Percentiles rank a stretch among this genome's conserved stretches.
Conservation (phyloP, 37 sponge, comb jelly and placozoan genomes). For the Beroe forskalii region DNA sequence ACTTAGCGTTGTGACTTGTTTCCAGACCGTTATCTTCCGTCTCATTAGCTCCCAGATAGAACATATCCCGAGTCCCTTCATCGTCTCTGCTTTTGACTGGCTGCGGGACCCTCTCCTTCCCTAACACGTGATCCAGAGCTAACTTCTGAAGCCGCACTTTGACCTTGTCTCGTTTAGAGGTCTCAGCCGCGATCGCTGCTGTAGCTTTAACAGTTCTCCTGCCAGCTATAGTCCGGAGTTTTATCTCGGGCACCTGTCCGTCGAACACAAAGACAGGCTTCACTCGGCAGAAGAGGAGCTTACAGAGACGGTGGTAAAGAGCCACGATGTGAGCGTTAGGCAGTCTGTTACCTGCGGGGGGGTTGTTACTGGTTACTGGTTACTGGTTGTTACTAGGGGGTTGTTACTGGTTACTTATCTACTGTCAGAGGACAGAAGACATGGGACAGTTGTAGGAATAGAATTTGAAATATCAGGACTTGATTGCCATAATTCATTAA, state of each 20-base stretch:
- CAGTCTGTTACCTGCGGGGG: slow-evolving; percentile 55
- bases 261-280: slow-evolving; percentile 98
- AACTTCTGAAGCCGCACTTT: neutral
- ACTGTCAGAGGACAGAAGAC: too few species aligned
- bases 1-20: too few species aligned
- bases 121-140: slow-evolving; percentile 37
- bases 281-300: slow-evolving; percentile 87
- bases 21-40: too few species aligned
- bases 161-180: neutral
- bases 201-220: neutral
- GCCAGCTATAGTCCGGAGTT: slow-evolving; percentile 79
- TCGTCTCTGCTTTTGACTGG: neutral
- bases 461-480: too few species aligned
- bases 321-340: slow-evolving; percentile 82
- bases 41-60: neutral
- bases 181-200: neutral
- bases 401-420: too few species aligned
- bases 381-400: too few species aligned
- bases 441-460: too few species aligned
- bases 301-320: slow-evolving; percentile 88
- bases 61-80: neutral
- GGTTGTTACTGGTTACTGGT: too few species aligned
- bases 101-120: neutral
- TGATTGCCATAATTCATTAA: too few species aligned
- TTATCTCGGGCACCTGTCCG: slow-evolving; percentile 87